Conservation (phyloP, 2,797 vertebrate genomes). For the Lagorchestes hirsutus region DNA sequence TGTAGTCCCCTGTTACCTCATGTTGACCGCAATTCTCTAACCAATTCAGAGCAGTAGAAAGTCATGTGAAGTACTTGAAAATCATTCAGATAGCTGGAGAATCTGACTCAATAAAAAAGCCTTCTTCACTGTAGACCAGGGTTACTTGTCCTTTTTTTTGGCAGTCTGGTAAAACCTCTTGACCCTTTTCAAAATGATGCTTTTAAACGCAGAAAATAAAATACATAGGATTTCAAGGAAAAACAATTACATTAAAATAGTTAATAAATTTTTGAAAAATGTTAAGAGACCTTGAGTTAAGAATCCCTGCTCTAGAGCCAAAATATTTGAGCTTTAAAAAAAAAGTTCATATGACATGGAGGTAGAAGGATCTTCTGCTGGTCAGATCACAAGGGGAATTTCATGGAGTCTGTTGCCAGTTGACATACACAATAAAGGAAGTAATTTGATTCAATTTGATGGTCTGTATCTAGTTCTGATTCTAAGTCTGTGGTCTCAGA, state of each 20-base stretch:
- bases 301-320: background rate
- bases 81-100: constrained; percentile 66
- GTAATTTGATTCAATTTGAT: background rate
- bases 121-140: constrained; percentile 13
- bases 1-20: constrained; percentile 76
- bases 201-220: background rate
- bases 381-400: background rate
- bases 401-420: background rate
- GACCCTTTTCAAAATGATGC: background rate
- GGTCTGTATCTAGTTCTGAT: background rate
- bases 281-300: background rate
- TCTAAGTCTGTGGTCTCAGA: background rate
- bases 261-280: background rate
- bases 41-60: constrained; percentile 73
- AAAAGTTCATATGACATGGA: background rate
- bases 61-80: constrained; percentile 39
- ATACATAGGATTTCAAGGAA: background rate
- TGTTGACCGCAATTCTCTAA: constrained; percentile 77
- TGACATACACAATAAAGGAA: background rate
- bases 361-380: background rate
- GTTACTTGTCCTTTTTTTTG: background rate
- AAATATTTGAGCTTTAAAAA: background rate
- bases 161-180: background rate
- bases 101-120: constrained; percentile 62
- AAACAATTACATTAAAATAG: background rate